A percentile compares a stretch with the other conserved stretches of the same genome.
Conservation (phyloP, 2,888 invertebrate species). For the Ganaspis brasiliensis region DNA sequence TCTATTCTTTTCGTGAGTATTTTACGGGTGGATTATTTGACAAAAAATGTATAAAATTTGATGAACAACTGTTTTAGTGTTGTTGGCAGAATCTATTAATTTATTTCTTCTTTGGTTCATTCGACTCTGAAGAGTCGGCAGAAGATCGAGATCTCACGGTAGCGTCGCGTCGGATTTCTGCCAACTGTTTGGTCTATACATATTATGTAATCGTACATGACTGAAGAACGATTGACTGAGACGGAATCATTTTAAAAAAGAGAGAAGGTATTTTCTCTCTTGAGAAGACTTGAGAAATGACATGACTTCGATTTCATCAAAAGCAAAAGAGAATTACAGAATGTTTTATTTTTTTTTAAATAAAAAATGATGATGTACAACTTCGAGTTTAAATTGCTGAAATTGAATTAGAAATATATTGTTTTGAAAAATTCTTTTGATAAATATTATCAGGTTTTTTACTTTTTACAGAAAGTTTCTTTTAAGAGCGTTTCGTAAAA, state of each 20-base stretch:
- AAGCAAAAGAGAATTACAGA: slow-evolving; percentile 18
- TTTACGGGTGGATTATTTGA: no score
- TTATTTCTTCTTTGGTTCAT: slow-evolving; percentile 18
- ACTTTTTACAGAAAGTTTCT: no score
- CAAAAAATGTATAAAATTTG: neutral
- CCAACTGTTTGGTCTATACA: slow-evolving; percentile 39
- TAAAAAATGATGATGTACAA: neutral
- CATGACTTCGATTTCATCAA: slow-evolving; percentile 27
- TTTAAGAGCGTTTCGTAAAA: no score
- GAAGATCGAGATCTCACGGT: slow-evolving; percentile 27
- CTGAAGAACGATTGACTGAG: slow-evolving; percentile 25
- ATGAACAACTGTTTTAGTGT: neutral
- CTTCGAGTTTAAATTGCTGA: no score
- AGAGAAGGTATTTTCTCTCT: slow-evolving; percentile 11
- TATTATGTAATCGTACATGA: slow-evolving; percentile 35
- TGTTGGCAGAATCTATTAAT: neutral
- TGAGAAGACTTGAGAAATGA: slow-evolving; percentile 4
- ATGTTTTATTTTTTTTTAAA: no score
- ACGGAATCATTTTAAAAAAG: neutral
- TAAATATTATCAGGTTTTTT: no score
- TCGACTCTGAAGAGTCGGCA: slow-evolving; percentile 26
- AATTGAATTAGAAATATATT: no score
- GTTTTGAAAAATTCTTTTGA: no score
- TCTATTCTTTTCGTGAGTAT: no score
- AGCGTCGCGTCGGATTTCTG: slow-evolving; percentile 21